phyloP scores from a whole-genome alignment of 2,113 vertebrate species.

The Shinisaurus crocodilurus region DNA sequence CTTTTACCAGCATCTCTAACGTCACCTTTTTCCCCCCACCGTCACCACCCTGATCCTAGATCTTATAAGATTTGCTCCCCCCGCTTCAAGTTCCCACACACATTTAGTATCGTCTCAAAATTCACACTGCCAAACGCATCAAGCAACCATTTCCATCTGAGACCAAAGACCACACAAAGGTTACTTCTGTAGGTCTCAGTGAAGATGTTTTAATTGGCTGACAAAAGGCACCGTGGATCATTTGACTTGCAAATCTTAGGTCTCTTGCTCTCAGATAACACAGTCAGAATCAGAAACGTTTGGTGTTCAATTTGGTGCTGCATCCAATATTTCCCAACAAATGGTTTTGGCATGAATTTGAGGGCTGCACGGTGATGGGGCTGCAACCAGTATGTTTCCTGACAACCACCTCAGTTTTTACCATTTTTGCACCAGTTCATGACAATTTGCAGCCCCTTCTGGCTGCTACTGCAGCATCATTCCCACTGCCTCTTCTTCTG shows the following conservation, averaged over 20 bases:
- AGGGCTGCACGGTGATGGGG: too few species aligned
- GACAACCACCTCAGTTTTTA: neutral
- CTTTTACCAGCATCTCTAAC: constrained; percentile 90
- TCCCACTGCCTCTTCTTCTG: neutral
- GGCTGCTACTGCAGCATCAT: neutral
- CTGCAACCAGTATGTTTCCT: neutral
- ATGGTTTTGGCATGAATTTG: constrained; percentile 18
- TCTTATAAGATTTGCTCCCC: constrained; percentile 85
- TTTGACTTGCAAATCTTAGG: constrained; percentile 80
- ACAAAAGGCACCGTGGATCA: constrained; percentile 74
- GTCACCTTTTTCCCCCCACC: constrained; percentile 85
- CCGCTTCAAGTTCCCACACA: constrained; percentile 92
- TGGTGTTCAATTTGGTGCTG: constrained; percentile 66
- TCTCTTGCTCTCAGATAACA: constrained; percentile 72
- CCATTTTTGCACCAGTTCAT: neutral
- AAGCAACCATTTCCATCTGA: constrained; percentile 77
- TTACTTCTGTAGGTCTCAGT: constrained; percentile 83
- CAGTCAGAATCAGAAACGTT: constrained; percentile 64
- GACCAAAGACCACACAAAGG: constrained; percentile 94
- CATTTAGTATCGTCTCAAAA: constrained; percentile 83
- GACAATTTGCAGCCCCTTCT: neutral
- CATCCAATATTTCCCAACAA: constrained; percentile 32
- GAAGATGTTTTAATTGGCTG: constrained; percentile 88
- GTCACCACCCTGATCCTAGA: constrained; percentile 88
- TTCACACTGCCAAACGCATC: constrained; percentile 78